Evolutionary conservation across 2,113 vertebrate species (phyloP).

Genomic region (Stegostoma tigrinum): DNA sequence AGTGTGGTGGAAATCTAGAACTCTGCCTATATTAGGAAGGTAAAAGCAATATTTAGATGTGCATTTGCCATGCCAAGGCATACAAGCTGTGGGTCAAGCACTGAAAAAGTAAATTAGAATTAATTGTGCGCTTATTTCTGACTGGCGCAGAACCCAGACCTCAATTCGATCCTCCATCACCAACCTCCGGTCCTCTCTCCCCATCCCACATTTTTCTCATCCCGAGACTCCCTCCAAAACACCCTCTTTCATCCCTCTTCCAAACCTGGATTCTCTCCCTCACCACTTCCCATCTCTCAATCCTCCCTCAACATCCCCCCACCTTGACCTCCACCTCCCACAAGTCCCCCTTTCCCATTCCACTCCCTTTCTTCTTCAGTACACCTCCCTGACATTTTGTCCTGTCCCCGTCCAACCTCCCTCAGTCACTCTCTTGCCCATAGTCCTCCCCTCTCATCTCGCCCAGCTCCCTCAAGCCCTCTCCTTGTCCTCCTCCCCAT

Average conservation of each 20-base stretch:
- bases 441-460: not conserved
- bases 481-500: not conserved
- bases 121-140: too few species aligned
- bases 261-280: not conserved
- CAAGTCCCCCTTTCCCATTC: not conserved
- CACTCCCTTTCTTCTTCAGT: not conserved
- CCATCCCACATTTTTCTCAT: too few species aligned
- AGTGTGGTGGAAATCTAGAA: too few species aligned
- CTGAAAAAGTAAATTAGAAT: too few species aligned
- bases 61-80: too few species aligned
- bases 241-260: not conserved
- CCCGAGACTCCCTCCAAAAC: not conserved
- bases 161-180: too few species aligned
- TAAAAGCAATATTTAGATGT: too few species aligned
- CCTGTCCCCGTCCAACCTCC: accelerated
- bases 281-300: not conserved
- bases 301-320: accelerated
- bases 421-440: not conserved
- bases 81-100: too few species aligned
- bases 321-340: not conserved
- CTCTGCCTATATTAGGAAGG: too few species aligned
- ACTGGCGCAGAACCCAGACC: too few species aligned
- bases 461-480: not conserved
- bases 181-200: not conserved
- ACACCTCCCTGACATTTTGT: too few species aligned